These are phyloP conservation scores for Plutella xylostella DNA, from an alignment of 2,888 invertebrate genomes.

Conservation along the genomic window DNA sequence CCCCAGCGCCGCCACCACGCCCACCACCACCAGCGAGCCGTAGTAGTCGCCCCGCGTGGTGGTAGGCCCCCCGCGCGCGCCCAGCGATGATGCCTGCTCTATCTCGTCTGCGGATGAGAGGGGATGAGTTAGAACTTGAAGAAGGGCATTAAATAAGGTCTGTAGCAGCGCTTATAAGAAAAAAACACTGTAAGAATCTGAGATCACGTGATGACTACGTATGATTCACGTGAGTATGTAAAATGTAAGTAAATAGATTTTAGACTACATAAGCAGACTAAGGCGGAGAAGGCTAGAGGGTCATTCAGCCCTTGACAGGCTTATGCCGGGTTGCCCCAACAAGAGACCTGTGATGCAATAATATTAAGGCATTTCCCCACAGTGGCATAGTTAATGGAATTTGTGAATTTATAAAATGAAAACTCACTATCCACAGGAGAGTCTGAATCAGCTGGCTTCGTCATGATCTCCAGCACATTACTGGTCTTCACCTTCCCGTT, in stretches of 20 bases:
- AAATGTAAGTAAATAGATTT: no score
- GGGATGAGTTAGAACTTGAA: no score
- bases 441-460: constrained; percentile 74
- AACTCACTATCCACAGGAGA: constrained; percentile 58
- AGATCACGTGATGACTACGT: no score
- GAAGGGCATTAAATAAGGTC: not conserved
- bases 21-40: constrained; percentile 88
- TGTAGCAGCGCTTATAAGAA: not conserved
- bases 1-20: constrained; percentile 87
- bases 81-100: constrained; percentile 51
- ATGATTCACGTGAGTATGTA: no score
- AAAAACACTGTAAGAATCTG: not conserved
- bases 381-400: no score
- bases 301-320: no score
- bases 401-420: no score
- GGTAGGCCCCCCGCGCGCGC: constrained; percentile 29
- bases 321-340: no score
- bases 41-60: constrained; percentile 88
- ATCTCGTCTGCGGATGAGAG: not conserved
- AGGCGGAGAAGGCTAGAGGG: no score
- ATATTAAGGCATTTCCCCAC: no score
- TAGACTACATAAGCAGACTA: no score
- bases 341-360: no score
- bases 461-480: constrained; percentile 88
- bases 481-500: constrained; percentile 92